These are phyloP conservation scores for Dromaius novaehollandiae DNA, from an alignment of 2,113 vertebrate species.

Conservation along the genomic window DNA sequence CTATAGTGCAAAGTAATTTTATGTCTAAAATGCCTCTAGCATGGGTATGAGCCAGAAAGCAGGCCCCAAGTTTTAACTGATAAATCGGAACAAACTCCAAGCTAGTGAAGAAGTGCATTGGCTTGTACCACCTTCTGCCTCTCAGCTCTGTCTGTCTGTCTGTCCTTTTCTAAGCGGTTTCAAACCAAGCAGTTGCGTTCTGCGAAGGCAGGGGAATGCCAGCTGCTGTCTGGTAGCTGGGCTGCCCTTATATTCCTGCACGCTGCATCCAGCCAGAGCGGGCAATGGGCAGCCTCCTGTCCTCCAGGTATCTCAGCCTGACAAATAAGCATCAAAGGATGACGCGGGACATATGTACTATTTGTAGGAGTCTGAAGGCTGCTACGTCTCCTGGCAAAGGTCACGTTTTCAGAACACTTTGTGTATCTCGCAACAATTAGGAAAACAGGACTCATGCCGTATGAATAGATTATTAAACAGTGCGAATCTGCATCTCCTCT, in stretches of 20 bases:
- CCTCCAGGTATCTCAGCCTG: background rate
- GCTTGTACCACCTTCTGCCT: background rate
- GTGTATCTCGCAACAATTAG: background rate
- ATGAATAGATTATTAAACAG: rapidly evolving
- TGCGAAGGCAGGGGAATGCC: background rate
- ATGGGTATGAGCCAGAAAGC: background rate
- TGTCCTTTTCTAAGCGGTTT: background rate
- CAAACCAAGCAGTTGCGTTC: background rate
- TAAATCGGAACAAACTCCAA: background rate
- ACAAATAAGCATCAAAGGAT: background rate
- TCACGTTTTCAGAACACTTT: background rate
- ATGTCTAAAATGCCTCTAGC: background rate
- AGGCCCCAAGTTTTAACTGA: background rate
- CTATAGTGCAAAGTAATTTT: constrained; percentile 14
- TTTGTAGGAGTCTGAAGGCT: background rate
- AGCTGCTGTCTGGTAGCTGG: background rate
- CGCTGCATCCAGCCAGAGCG: background rate
- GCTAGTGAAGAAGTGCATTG: background rate
- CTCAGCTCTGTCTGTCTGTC: background rate
- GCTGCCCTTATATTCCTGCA: background rate
- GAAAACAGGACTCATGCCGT: background rate
- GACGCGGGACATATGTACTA: rapidly evolving
- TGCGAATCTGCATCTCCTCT: background rate
- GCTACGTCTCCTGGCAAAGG: background rate
- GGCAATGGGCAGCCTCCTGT: background rate